A percentile compares a stretch with the other conserved stretches of the same genome.
These are phyloP conservation scores for Pachymerium ferrugineum DNA, from an alignment of 2,888 invertebrate genomes.

Conservation along the genomic window DNA sequence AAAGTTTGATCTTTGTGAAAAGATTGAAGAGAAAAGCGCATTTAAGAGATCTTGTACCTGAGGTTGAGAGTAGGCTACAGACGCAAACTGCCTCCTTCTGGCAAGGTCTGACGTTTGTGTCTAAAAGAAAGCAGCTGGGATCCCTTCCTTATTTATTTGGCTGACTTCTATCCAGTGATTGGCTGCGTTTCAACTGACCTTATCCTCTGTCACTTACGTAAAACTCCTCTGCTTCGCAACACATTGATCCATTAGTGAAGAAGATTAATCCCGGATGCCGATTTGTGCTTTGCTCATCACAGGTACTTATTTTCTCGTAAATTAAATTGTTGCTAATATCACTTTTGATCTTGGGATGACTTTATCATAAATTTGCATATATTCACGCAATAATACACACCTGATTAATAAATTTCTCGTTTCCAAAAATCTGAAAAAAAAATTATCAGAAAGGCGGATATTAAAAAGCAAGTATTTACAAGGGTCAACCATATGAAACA, in stretches of 20 bases:
- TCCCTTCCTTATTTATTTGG: background rate
- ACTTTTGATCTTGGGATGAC: conserved; percentile 16
- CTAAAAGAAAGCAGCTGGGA: background rate
- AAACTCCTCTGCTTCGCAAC: background rate
- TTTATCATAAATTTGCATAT: no score
- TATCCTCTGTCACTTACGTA: background rate
- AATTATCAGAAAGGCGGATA: no score
- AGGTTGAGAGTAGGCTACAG: background rate
- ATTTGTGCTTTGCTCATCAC: background rate
- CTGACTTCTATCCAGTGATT: background rate
- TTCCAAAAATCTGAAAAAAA: no score
- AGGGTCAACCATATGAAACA: no score
- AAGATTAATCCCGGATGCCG: conserved; percentile 8
- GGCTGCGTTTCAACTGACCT: background rate
- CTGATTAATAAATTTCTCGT: no score
- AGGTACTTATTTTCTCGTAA: conserved; percentile 15
- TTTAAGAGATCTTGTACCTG: background rate
- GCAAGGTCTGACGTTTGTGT: background rate
- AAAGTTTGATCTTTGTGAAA: background rate
- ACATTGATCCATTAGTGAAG: conserved; percentile 7
- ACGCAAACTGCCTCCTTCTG: background rate
- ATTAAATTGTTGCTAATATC: background rate
- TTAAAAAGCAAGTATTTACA: no score
- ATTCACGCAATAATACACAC: no score
- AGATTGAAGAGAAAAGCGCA: background rate